Evolutionary conservation across 2,888 invertebrate species (phyloP), one percentile per base, ranked within the genome.

Genomic region (Diaperis boleti): DNA sequence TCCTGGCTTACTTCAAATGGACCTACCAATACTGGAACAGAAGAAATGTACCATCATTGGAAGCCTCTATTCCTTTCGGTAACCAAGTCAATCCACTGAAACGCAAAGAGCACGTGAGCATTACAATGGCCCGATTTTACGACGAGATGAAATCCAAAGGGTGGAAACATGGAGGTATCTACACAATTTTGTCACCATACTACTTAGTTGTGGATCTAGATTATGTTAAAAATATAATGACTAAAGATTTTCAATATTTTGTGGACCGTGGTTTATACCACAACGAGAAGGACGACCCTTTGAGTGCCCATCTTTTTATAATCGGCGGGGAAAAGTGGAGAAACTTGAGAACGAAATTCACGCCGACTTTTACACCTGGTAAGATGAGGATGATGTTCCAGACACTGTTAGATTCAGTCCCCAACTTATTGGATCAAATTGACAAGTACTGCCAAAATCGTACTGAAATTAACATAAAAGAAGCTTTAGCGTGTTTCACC

Each of bases 401-500:
- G 7, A 59, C 42, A 11, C 13, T 49, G 20, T 18, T 41, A 2
- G 62, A 56, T 13, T 85, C 87, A n/a, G n/a, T n/a, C n/a, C n/a
- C n/a, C n/a, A n/a, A n/a, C n/a, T n/a, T n/a, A n/a, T n/a, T n/a
- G n/a, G n/a, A n/a, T n/a, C n/a, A n/a, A n/a, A n/a, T n/a, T n/a
- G n/a, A n/a, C n/a, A n/a, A n/a, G n/a, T n/a, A n/a, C n/a, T n/a
- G n/a, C n/a, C n/a, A n/a, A n/a, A n/a, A n/a, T n/a, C n/a, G n/a
- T n/a, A n/a, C n/a, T n/a, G n/a, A n/a, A n/a, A n/a, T n/a, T n/a
- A n/a, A n/a, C n/a, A n/a, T n/a, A n/a, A 76, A 84, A 5, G 84
- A 86, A 29, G 79, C 85, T 26, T 82, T 84, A 64, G 84, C 84
- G 1, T 83, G 83, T 64, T 87, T 84, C 70, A 83, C 86, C 0